Base-by-base conservation (phyloP, 2,113 vertebrate genomes). In the Chelonoidis abingdonii region DNA sequence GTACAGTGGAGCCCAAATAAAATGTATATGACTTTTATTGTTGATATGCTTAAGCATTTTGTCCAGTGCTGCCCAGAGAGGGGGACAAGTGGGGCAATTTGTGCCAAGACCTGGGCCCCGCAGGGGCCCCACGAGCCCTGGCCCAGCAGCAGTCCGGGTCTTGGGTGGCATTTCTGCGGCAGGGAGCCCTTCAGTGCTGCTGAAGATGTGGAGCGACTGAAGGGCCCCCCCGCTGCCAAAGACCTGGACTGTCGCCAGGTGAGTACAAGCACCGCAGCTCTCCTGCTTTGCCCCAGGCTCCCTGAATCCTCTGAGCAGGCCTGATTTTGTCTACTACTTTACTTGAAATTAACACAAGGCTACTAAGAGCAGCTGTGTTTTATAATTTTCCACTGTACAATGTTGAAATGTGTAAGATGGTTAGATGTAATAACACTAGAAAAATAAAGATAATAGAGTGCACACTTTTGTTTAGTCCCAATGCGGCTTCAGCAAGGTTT, bases 401-500 rank as follows among this genome's bases (percentile, higher is more conserved):
- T 86, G 59, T 93, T 94, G 53, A 80, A 81, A 96, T 96, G 93
- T 90, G 22, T 97, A 95, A 95, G 83, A 92, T 92, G 85, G 50
- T 94, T 94, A 89, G 41, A 92, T 86, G 52, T 85, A 97, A 94
- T 96, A 96, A 93, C 57, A 95, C 62, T 62, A 88, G 78, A 75
- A 83, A 96, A 95, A 69, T 92, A 82, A 94, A 93, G 91, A 92
- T 96, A 95, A 94, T 83, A 80, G 75, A 94, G 79, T 89, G 52
- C 78, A 87, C 56, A 35, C 82, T 95, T 94, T 31, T 16, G 47
- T 96, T 94, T 31, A 16, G 47, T 96, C 97, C 93, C 89, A 89
- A 25, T 87, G 78, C 7, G 54, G 62, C 94, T 97, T 97, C 95
- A 97, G 83, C 91, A 90, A 96, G 79, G 89, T 96, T 97, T 97